Percentiles rank a stretch among this genome's conserved stretches.
These are phyloP conservation scores for Eremophila alpestris DNA, from an alignment of 2,797 vertebrate species.

Conservation along the genomic window DNA sequence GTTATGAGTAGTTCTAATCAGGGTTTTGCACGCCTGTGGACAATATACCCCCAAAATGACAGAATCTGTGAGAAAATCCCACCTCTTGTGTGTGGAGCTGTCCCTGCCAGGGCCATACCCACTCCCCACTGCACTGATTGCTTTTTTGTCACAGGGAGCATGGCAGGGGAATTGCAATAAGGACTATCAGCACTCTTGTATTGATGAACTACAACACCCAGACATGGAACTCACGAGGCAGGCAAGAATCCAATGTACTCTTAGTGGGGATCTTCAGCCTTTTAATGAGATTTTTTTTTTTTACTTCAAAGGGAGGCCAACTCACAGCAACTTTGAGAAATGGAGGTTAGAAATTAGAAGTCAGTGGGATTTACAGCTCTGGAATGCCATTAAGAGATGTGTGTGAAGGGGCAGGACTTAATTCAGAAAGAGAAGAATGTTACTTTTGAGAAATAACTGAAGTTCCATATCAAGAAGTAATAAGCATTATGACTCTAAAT, in stretches of 20 bases:
- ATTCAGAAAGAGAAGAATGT: not conserved
- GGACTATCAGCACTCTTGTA: not conserved
- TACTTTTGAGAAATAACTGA: constrained; percentile 12
- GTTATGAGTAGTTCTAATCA: not conserved
- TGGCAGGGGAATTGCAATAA: not conserved
- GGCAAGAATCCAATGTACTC: constrained; percentile 24
- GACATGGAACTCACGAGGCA: not conserved
- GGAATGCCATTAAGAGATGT: not conserved
- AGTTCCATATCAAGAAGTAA: constrained; percentile 16
- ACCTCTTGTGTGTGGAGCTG: not conserved
- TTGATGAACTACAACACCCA: not conserved
- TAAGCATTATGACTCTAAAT: not conserved
- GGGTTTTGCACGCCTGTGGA: not conserved
- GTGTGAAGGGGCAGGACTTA: not conserved
- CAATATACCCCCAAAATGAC: not conserved
- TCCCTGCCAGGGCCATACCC: not conserved
- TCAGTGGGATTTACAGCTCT: not conserved
- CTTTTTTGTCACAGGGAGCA: not conserved
- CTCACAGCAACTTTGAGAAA: constrained; percentile 11
- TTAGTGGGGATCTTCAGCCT: not conserved
- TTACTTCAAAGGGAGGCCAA: constrained; percentile 12
- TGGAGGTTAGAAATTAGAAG: not conserved
- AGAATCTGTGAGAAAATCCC: not conserved
- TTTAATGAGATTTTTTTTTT: constrained; percentile 30
- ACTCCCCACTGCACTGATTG: not conserved